Conservation (phyloP, 2,797 vertebrate genomes). For the Orestias chungarensis region DNA sequence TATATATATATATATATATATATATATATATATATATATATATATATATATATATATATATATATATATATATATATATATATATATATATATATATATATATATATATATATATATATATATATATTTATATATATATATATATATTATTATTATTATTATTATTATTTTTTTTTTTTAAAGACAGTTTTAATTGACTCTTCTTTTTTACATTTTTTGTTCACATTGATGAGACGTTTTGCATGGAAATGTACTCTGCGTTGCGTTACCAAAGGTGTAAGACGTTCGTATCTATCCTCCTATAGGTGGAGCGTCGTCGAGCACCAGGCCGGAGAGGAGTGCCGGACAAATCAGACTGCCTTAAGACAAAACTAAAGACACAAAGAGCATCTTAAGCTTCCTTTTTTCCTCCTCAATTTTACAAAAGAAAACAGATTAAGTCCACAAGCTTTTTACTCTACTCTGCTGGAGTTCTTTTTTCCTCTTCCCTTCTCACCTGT, state of each 20-base stretch:
- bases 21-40: no score
- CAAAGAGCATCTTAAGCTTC: constrained; percentile 65
- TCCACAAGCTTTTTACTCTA: constrained; percentile 47
- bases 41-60: no score
- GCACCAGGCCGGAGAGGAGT: constrained; percentile 76
- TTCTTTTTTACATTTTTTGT: constrained; percentile 36
- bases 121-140: no score
- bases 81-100: no score
- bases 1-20: no score
- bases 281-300: constrained; percentile 82
- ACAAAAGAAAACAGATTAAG: constrained; percentile 61
- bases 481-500: constrained; percentile 57
- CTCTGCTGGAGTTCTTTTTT: constrained; percentile 54
- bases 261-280: constrained; percentile 81
- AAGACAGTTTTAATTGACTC: constrained; percentile 50
- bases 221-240: constrained; percentile 69
- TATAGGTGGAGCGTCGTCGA: constrained; percentile 82
- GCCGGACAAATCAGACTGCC: constrained; percentile 82
- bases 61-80: no score
- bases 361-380: constrained; percentile 80
- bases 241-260: constrained; percentile 78
- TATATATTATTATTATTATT: constrained; percentile 41
- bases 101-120: no score
- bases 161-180: constrained; percentile 48
- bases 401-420: constrained; percentile 47